Evolutionary conservation across 2,888 invertebrate species (phyloP).

Genomic region (Aphidoletes aphidimyza): DNA sequence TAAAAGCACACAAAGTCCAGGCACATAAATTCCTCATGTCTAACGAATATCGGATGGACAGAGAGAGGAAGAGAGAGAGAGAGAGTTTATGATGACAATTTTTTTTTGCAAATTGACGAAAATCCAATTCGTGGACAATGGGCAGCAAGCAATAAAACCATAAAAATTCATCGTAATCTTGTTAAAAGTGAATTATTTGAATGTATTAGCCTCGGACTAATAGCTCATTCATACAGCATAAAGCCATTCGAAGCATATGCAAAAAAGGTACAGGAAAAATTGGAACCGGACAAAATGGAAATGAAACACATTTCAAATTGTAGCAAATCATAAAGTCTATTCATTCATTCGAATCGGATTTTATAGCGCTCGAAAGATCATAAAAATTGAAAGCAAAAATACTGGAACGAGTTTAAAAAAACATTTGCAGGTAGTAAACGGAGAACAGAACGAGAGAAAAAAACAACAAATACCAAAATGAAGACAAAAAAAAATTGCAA

Average conservation of each 20-base stretch:
- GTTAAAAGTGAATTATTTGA: constrained; percentile 2
- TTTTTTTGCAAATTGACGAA: neutral
- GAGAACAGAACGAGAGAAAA: neutral
- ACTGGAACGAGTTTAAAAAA: neutral
- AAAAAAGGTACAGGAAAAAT: neutral
- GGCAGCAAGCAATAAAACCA: neutral
- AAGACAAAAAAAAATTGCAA: neutral
- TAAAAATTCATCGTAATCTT: neutral
- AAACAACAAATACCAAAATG: neutral
- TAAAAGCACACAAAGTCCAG: too few relatives aligned
- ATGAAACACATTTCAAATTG: neutral
- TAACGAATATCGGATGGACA: neutral
- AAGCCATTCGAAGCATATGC: neutral
- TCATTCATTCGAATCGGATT: neutral
- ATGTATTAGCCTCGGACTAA: neutral
- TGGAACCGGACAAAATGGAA: neutral
- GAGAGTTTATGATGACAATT: too few relatives aligned
- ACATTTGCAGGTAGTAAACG: constrained; percentile 33
- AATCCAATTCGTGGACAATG: neutral
- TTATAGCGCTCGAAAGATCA: neutral
- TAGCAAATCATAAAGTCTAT: neutral
- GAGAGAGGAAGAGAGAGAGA: too few relatives aligned
- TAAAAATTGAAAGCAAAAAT: neutral
- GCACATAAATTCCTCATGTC: neutral
- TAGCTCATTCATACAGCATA: neutral